phyloP scores from a whole-genome alignment of 2,888 invertebrate genomes.

The Zygaena filipendulae region DNA sequence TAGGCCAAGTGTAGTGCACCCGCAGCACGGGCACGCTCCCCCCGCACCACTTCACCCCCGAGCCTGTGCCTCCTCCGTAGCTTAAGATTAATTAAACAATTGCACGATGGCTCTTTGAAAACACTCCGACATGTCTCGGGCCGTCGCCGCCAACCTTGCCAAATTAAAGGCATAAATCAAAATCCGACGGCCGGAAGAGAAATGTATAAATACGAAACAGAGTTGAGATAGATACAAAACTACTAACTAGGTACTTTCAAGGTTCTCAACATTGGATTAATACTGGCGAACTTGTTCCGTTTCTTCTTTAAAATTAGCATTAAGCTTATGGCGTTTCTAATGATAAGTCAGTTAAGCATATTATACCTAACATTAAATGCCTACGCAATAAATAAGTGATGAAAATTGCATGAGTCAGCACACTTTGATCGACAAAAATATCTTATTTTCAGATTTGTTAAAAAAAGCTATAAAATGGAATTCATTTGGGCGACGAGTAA shows the following conservation, averaged over 20 bases:
- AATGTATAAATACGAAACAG: conserved; percentile 58
- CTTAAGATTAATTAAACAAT: conserved; percentile 69
- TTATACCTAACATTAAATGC: too few species aligned
- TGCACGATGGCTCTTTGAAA: conserved; percentile 66
- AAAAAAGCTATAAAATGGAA: conserved; percentile 22
- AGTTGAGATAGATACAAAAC: conserved; percentile 22
- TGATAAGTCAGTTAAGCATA: too few species aligned
- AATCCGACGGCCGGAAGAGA: conserved; percentile 53
- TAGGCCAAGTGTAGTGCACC: conserved; percentile 62
- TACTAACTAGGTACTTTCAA: too few species aligned
- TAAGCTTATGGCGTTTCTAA: too few species aligned
- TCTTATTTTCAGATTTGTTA: too few species aligned
- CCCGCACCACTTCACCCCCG: conserved; percentile 20
- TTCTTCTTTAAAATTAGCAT: too few species aligned
- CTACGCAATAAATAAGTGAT: conserved; percentile 19
- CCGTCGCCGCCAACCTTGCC: conserved; percentile 66
- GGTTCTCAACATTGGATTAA: too few species aligned
- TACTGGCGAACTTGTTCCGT: too few species aligned
- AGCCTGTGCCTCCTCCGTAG: conserved; percentile 33
- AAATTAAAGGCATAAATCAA: conserved; percentile 68
- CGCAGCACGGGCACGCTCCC: conserved; percentile 27
- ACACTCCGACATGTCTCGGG: conserved; percentile 67
- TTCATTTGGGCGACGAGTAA: conserved; percentile 31
- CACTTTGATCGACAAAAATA: too few species aligned
- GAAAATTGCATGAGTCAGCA: conserved; percentile 29